phyloP scores from a whole-genome alignment of 2,888 invertebrate genomes.

The Pristionchus mayeri region DNA sequence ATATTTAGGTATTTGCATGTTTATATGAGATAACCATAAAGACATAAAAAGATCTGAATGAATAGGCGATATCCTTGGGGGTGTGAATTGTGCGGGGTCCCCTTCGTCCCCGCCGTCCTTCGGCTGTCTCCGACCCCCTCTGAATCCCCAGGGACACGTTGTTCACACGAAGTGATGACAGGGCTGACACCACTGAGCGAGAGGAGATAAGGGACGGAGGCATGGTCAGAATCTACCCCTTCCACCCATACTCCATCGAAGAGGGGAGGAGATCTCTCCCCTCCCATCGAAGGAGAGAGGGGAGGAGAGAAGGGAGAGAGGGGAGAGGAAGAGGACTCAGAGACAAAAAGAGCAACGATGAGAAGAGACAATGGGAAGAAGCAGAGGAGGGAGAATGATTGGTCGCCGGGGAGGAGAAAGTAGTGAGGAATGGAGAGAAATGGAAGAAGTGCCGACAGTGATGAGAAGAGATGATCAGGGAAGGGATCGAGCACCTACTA shows the following conservation, averaged over 20 bases:
- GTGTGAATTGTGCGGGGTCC: no score
- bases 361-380: no score
- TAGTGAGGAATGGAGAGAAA: not conserved
- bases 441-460: constrained; percentile 22
- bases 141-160: not conserved
- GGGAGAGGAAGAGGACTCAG: not conserved
- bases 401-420: constrained; percentile 10
- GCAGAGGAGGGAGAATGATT: constrained; percentile 26
- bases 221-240: not conserved
- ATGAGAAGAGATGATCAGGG: not conserved
- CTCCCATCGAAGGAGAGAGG: not conserved
- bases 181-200: constrained; percentile 9
- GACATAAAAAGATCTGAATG: no score
- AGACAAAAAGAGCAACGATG: not conserved
- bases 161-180: constrained; percentile 22
- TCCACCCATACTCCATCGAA: not conserved
- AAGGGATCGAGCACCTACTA: not conserved
- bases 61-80: no score
- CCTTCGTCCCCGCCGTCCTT: not conserved
- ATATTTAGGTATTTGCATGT: no score
- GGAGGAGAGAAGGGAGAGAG: not conserved
- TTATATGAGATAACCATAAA: no score
- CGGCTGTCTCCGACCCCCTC: no score
- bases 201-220: not conserved
- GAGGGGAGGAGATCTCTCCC: not conserved